These are phyloP conservation scores for silkworm (Bombyx mori) DNA, from an alignment of 1,140 invertebrate species.

Conservation along the genomic window ASM3026992v2 NC_085115.1:11779001-11779500, in stretches of 20 bases:
- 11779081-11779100: too few species aligned
- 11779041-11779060: too few species aligned
- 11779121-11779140: too few species aligned
- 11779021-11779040: too few species aligned
- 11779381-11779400: slow-evolving; percentile 8
- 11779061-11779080: too few species aligned
- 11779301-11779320: slow-evolving; percentile 58
- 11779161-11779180: background rate
- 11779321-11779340: slow-evolving; percentile 62
- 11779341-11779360: slow-evolving; percentile 47
- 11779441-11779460: too few species aligned
- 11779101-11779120: too few species aligned
- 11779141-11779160: background rate
- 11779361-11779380: slow-evolving; percentile 15
- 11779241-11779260: background rate
- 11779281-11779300: slow-evolving; percentile 25
- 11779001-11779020: too few species aligned
- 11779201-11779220: slow-evolving; percentile 1
- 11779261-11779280: slow-evolving; percentile 17
- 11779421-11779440: too few species aligned
- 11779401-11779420: too few species aligned
- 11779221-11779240: background rate
- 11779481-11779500: too few species aligned
- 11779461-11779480: too few species aligned
- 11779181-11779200: slow-evolving; percentile 3